A percentile compares a stretch with the other conserved stretches of the same genome.
Conservation (phyloP, 2,113 vertebrate genomes). For the Rhabdomys dilectus region DNA sequence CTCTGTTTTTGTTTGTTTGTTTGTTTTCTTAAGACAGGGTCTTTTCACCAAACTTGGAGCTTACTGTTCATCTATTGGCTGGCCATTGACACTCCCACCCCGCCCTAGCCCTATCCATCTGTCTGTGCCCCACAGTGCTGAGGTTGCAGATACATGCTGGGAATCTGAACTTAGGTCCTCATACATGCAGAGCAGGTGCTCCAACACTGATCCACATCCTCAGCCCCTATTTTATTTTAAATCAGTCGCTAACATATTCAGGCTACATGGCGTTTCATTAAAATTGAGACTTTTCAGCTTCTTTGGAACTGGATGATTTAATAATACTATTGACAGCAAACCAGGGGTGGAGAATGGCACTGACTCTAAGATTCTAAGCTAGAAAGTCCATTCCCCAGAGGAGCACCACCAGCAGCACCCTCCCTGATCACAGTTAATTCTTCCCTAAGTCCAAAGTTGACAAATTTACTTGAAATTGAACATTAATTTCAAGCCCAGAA, state of each 20-base stretch:
- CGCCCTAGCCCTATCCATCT: not conserved
- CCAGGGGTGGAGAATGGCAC: not conserved
- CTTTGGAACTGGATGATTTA: not conserved
- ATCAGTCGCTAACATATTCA: not conserved
- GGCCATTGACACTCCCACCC: too few relatives aligned
- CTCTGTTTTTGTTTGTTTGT: not conserved
- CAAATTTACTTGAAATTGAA: not conserved
- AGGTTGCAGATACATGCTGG: not conserved
- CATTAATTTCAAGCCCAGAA: not conserved
- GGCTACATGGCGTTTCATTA: not conserved
- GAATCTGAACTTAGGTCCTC: not conserved
- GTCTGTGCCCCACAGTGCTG: not conserved
- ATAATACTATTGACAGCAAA: not conserved
- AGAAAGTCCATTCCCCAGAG: not conserved
- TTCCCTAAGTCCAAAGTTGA: not conserved
- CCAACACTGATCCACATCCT: not conserved
- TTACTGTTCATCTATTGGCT: not conserved
- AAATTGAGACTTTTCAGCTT: not conserved
- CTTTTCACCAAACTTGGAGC: not conserved
- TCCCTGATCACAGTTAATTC: not conserved
- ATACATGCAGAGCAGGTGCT: not conserved
- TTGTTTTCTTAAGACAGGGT: not conserved
- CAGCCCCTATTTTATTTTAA: conserved; percentile 36
- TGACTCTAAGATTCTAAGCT: not conserved
- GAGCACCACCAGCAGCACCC: not conserved